phyloP scores from a whole-genome alignment of 2,888 invertebrate genomes.

The Pilophorus perplexus region DNA sequence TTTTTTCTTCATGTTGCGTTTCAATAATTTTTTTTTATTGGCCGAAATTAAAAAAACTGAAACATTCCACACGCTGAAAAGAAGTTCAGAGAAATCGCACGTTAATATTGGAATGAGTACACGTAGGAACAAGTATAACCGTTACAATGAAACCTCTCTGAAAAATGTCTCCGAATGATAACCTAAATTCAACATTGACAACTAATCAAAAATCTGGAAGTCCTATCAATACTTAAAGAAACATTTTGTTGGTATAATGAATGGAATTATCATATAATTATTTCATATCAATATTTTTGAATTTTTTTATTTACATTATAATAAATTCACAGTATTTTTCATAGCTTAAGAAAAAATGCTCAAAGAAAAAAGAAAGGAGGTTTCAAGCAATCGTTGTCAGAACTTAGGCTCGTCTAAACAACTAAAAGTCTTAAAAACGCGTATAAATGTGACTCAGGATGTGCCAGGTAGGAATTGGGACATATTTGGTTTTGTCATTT shows the following conservation, averaged over 20 bases:
- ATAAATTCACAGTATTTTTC: conserved; percentile 41
- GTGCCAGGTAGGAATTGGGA: too few relatives aligned
- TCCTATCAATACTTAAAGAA: conserved; percentile 38
- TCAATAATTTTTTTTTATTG: not conserved
- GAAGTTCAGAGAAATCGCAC: not conserved
- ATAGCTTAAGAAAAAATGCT: conserved; percentile 35
- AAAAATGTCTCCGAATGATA: too few relatives aligned
- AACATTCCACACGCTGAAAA: not conserved
- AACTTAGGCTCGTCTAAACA: conserved; percentile 42
- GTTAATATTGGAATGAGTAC: conserved; percentile 18
- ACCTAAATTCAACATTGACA: conserved; percentile 7
- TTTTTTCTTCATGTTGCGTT: too few relatives aligned
- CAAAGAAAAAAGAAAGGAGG: not conserved
- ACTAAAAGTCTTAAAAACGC: too few relatives aligned
- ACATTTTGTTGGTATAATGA: conserved; percentile 31
- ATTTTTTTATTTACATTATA: conserved; percentile 42
- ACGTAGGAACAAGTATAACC: conserved; percentile 21
- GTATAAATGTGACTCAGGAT: too few relatives aligned
- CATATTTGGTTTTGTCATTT: too few relatives aligned
- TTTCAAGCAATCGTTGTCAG: conserved; percentile 42
- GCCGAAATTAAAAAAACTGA: not conserved
- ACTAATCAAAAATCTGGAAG: not conserved
- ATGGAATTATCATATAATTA: conserved; percentile 42
- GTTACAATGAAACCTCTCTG: too few relatives aligned
- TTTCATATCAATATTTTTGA: conserved; percentile 37